A percentile compares a stretch with the other conserved stretches of the same genome.
Conservation (phyloP, 2,797 vertebrate species). For the Steatocranus sp. region DNA sequence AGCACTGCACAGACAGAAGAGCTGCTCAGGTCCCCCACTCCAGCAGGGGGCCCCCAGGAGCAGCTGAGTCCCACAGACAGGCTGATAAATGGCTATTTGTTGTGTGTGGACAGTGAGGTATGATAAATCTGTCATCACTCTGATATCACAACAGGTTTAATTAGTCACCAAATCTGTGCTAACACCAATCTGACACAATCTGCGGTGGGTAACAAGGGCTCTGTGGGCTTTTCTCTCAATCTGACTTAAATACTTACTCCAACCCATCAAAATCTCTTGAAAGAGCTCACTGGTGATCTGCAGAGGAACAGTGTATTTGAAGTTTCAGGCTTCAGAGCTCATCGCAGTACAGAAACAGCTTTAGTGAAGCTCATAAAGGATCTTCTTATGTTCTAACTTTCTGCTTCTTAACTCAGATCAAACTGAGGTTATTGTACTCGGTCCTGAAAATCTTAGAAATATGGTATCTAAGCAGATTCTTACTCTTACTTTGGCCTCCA, state of each 20-base stretch:
- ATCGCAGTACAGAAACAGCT: neutral
- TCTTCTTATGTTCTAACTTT: neutral
- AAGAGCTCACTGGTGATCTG: neutral
- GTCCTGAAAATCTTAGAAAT: accelerated
- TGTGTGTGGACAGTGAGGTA: neutral
- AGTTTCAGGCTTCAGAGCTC: neutral
- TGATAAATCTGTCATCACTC: neutral
- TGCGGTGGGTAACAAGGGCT: neutral
- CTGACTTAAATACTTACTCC: neutral
- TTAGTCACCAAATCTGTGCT: neutral
- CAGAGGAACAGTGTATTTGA: neutral
- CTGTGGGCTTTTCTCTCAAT: neutral
- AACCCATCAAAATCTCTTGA: neutral
- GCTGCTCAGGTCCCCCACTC: neutral
- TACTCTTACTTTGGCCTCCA: accelerated
- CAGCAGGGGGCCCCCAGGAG: neutral
- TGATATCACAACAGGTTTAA: neutral
- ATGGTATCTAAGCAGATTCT: accelerated
- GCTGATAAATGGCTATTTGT: neutral
- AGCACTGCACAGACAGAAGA: neutral
- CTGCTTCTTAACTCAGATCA: accelerated
- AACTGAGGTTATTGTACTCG: neutral
- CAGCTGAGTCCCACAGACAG: neutral
- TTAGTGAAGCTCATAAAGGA: neutral
- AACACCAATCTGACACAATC: neutral